Evolutionary conservation across 2,797 vertebrate genomes (phyloP).

Genomic region (Leptatherina wallacei): DNA sequence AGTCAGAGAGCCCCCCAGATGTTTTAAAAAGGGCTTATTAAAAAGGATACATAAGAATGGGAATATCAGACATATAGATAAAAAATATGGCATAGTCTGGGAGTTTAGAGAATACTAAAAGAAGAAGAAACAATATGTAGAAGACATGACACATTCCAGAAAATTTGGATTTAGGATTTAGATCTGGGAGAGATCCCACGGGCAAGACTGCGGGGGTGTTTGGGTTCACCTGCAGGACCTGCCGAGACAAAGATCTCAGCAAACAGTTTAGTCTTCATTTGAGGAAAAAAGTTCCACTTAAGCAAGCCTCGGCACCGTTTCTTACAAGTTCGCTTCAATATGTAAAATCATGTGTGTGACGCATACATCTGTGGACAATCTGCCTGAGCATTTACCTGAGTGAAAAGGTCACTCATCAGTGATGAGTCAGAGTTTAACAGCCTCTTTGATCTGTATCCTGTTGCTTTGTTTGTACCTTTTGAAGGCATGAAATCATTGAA

Average conservation of each 20-base stretch:
- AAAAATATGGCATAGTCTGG: constrained; percentile 8
- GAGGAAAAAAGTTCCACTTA: background rate
- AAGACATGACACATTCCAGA: background rate
- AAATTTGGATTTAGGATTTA: constrained; percentile 17
- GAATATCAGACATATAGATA: constrained; percentile 38
- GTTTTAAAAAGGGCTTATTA: constrained; percentile 62
- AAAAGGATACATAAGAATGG: constrained; percentile 42
- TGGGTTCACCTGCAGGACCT: constrained; percentile 70
- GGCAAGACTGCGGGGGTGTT: constrained; percentile 47
- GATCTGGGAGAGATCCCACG: constrained; percentile 62
- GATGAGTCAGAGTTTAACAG: constrained; percentile 70
- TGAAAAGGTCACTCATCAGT: constrained; percentile 48
- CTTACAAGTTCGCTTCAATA: constrained; percentile 16
- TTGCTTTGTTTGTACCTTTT: constrained; percentile 71
- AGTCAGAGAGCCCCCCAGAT: constrained; percentile 54
- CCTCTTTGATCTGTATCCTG: constrained; percentile 61
- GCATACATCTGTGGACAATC: constrained; percentile 54
- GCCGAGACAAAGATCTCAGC: constrained; percentile 15
- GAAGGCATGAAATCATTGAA: constrained; percentile 68
- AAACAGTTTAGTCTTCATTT: constrained; percentile 22
- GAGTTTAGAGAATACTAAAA: constrained; percentile 1
- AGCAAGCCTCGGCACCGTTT: background rate
- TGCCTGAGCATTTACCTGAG: constrained; percentile 56
- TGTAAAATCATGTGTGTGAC: constrained; percentile 61
- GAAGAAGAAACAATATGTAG: constrained; percentile 1